Evolutionary conservation across 2,888 invertebrate genomes (phyloP).

Genomic region (Iselma pallidipennis): DNA sequence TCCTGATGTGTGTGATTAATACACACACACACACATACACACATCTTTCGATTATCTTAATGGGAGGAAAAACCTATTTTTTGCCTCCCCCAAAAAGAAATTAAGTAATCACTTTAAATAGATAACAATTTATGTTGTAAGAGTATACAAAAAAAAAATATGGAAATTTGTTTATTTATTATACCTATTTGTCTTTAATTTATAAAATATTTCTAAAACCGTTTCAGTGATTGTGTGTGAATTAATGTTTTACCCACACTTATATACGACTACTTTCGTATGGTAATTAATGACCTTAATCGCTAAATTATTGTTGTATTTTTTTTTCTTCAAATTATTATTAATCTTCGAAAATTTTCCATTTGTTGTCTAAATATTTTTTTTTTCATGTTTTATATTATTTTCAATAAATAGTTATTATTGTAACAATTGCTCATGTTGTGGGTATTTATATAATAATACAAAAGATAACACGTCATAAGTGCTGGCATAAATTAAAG

Average conservation of each 20-base stretch:
- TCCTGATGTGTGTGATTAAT: not conserved
- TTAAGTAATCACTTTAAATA: too few relatives aligned
- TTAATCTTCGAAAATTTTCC: not conserved
- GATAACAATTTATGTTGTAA: too few relatives aligned
- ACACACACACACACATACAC: too few relatives aligned
- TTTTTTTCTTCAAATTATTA: not conserved
- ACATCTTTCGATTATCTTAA: too few relatives aligned
- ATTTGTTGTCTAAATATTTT: not conserved
- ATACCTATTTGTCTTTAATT: not conserved
- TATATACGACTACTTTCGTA: not conserved
- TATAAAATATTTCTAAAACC: not conserved
- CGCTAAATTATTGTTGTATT: not conserved
- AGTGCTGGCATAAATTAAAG: not conserved
- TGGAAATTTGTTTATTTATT: not conserved
- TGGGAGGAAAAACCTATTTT: too few relatives aligned
- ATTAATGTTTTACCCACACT: not conserved
- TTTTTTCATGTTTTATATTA: not conserved
- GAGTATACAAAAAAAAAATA: too few relatives aligned
- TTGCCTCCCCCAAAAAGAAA: too few relatives aligned
- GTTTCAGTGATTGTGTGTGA: not conserved
- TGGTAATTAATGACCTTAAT: conserved; percentile 2
- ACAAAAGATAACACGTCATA: not conserved
- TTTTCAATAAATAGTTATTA: not conserved
- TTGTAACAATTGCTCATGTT: not conserved
- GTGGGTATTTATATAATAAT: too few relatives aligned